Evolutionary conservation across 2,797 vertebrate genomes (phyloP).

Genomic region (Danionella dracula): DNA sequence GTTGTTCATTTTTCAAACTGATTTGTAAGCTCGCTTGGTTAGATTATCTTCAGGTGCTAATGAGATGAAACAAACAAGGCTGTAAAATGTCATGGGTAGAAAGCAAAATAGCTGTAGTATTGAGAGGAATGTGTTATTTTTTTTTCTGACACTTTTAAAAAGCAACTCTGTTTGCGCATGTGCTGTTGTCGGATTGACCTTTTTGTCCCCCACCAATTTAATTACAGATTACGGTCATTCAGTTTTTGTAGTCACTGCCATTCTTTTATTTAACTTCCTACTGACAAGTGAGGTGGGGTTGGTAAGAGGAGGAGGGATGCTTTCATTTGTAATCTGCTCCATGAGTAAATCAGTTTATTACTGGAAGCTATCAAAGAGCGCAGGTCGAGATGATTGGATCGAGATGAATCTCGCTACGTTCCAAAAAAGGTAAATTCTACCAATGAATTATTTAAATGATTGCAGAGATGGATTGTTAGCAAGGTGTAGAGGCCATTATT

Average conservation of each 20-base stretch:
- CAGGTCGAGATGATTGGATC: not conserved
- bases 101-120: not conserved
- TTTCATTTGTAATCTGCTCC: conserved; percentile 22
- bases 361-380: not conserved
- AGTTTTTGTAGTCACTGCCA: conserved; percentile 13
- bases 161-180: conserved; percentile 32
- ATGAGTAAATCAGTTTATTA: conserved; percentile 22
- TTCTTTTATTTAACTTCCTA: conserved; percentile 31
- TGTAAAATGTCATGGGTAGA: not conserved
- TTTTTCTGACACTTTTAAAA: not conserved
- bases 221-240: conserved; percentile 37
- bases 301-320: not conserved
- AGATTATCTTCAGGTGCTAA: not conserved
- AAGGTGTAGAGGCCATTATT: too few species aligned
- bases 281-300: conserved; percentile 3
- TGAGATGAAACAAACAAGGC: not conserved
- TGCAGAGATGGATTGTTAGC: too few species aligned
- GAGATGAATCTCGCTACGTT: too few species aligned
- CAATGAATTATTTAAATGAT: too few species aligned
- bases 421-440: too few species aligned
- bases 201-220: conserved; percentile 42
- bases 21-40: not conserved
- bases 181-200: conserved; percentile 34
- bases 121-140: not conserved
- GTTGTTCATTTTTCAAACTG: not conserved